Evolutionary conservation across 2,113 vertebrate species (phyloP).

Genomic region (Eubucco bourcierii): DNA sequence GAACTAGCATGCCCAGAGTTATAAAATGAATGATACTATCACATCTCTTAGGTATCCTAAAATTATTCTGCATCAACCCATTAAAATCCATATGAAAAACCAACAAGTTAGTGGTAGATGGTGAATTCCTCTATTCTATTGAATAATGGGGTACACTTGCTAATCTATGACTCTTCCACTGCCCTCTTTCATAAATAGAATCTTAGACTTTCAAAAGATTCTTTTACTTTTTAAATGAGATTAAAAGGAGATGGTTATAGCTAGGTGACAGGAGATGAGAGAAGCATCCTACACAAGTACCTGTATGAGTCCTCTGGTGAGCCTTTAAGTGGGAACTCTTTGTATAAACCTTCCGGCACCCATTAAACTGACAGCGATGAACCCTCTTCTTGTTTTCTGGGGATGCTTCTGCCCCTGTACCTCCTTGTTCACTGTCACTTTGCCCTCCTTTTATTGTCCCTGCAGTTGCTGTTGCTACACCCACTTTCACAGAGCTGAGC

Average conservation of each 20-base stretch:
- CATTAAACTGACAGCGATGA: constrained; percentile 98
- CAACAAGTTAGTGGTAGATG: background rate
- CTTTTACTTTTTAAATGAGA: background rate
- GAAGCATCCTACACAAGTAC: constrained; percentile 78
- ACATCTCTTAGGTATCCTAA: background rate
- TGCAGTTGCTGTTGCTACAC: constrained; percentile 79
- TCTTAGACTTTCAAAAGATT: background rate
- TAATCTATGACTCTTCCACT: background rate
- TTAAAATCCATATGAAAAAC: background rate
- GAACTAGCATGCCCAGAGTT: background rate
- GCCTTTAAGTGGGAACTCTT: constrained; percentile 99
- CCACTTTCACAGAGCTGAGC: constrained; percentile 85
- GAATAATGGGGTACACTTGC: background rate
- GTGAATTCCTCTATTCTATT: background rate
- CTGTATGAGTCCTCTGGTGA: constrained; percentile 99
- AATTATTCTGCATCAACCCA: background rate
- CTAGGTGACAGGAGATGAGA: constrained; percentile 10
- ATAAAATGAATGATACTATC: background rate
- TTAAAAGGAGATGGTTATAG: constrained; percentile 11
- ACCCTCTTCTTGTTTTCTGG: constrained; percentile 98
- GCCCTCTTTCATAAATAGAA: constrained; percentile 1
- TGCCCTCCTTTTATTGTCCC: constrained; percentile 79
- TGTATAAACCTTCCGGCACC: constrained; percentile 99
- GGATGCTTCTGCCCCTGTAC: constrained; percentile 78
- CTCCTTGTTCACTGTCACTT: constrained; percentile 85